phyloP scores from a whole-genome alignment of 2,797 vertebrate species.

The Acanthornis magna region DNA sequence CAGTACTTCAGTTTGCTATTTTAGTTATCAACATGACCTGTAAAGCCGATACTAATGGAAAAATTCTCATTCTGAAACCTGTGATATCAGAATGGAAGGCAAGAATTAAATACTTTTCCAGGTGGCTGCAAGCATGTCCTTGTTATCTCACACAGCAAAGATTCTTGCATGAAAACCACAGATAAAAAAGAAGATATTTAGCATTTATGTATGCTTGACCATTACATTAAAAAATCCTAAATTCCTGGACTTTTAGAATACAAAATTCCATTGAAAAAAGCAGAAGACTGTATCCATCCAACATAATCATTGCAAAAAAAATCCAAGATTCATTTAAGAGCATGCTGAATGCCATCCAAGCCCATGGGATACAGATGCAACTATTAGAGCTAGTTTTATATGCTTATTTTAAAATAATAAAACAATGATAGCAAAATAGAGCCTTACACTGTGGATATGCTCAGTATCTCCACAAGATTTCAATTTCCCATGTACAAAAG shows the following conservation, averaged over 20 bases:
- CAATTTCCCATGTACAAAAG: not conserved
- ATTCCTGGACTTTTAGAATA: not conserved
- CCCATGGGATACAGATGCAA: not conserved
- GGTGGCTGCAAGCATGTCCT: not conserved
- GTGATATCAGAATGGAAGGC: not conserved
- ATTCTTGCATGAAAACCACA: not conserved
- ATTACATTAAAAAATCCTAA: not conserved
- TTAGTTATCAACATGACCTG: not conserved
- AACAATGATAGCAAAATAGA: not conserved
- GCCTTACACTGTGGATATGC: not conserved
- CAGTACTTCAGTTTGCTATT: not conserved
- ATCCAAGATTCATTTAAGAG: not conserved
- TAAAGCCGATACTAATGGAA: slow-evolving; percentile 7
- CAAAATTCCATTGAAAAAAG: not conserved
- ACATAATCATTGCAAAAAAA: not conserved
- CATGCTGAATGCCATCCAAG: not conserved
- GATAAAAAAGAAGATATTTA: not conserved
- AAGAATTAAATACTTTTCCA: not conserved
- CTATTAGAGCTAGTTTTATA: not conserved
- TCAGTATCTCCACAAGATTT: not conserved
- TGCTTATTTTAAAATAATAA: not conserved
- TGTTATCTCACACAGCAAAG: not conserved
- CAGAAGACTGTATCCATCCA: not conserved
- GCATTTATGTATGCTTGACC: not conserved
- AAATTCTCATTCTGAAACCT: slow-evolving; percentile 34